Base-by-base conservation (phyloP, 2,888 invertebrate genomes). In the Clostera curtula region DNA sequence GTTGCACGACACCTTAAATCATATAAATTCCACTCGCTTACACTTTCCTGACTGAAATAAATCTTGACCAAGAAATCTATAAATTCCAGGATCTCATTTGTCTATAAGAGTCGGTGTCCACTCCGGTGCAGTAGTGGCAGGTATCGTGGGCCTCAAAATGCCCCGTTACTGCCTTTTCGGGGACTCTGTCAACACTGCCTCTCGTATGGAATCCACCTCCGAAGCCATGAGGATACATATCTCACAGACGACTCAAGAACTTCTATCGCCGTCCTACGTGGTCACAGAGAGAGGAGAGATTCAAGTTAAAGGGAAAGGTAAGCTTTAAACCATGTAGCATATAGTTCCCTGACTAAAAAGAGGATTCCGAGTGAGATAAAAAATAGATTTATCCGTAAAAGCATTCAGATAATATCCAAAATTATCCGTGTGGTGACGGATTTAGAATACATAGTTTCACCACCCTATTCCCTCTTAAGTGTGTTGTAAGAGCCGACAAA, bases 141-240 rank as follows among this genome's bases (percentile, higher is more conserved):
- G 97, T 1, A 95, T 97, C 16, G 96, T 97, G 0, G 97, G 97
- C 0, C 75, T 96, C 4, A 97, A 96, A 79, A 96, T 97, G 96
- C 96, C 96, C 0, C 77, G 91, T 17, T 92, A 92, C 68, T 94
- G 94, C 50, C 84, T 94, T 1, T 96, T 96, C 57, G 96, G 96
- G 0, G 96, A 96, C 59, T 93, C 94, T 0, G 96, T 96, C 0
- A 95, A 95, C 58, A 95, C 94, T 0, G 96, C 96, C 0, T 94
- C 95, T 0, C 85, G 95, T 15, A 96, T 97, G 96, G 97, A 97
- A 64, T 94, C 95, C 0, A 95, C 95, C 0, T 93, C 95, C 35
- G 90, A 92, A 57, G 92, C 96, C 0, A 96, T 97, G 94, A 93
- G 93, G 70, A 93, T 98, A 36, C 97, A 98, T 67, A 94, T 98